These are phyloP conservation scores for Hirudo medicinalis DNA, from an alignment of 1,140 invertebrate species.

Conservation along the genomic window DNA sequence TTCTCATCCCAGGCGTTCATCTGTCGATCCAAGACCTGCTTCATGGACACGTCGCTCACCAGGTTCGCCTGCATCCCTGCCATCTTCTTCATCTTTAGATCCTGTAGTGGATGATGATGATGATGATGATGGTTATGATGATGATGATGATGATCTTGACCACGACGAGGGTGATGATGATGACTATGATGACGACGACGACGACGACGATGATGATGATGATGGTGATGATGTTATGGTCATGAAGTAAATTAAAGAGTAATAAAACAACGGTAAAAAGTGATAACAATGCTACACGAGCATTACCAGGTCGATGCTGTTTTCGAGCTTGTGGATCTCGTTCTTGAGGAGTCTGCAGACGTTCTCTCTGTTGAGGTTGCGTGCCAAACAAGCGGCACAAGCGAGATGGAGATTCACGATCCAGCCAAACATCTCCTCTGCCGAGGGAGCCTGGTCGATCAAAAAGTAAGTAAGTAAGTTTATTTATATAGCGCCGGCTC, in stretches of 20 bases:
- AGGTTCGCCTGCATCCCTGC: slow-evolving; percentile 88
- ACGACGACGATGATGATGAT: neutral
- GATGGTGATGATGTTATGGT: neutral
- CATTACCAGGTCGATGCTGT: slow-evolving; percentile 89
- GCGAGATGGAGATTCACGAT: slow-evolving; percentile 94
- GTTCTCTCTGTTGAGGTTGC: slow-evolving; percentile 88
- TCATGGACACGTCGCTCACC: slow-evolving; percentile 77
- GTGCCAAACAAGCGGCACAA: slow-evolving; percentile 89
- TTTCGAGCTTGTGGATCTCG: slow-evolving; percentile 86
- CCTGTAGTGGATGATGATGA: slow-evolving; percentile 46
- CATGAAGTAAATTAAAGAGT: no score
- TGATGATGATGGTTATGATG: neutral
- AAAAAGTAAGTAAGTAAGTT: no score
- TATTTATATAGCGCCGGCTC: no score
- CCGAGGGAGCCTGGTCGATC: slow-evolving; percentile 54
- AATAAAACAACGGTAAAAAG: no score
- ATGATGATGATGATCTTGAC: neutral
- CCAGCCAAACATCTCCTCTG: slow-evolving; percentile 94
- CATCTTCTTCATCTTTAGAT: slow-evolving; percentile 92
- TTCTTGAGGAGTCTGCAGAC: slow-evolving; percentile 85
- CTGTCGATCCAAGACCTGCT: slow-evolving; percentile 76
- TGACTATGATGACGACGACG: no score
- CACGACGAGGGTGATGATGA: no score
- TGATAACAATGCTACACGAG: neutral
- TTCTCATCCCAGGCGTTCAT: slow-evolving; percentile 93